phyloP scores from a whole-genome alignment of 2,797 vertebrate genomes.

The Syngnathus acus region DNA sequence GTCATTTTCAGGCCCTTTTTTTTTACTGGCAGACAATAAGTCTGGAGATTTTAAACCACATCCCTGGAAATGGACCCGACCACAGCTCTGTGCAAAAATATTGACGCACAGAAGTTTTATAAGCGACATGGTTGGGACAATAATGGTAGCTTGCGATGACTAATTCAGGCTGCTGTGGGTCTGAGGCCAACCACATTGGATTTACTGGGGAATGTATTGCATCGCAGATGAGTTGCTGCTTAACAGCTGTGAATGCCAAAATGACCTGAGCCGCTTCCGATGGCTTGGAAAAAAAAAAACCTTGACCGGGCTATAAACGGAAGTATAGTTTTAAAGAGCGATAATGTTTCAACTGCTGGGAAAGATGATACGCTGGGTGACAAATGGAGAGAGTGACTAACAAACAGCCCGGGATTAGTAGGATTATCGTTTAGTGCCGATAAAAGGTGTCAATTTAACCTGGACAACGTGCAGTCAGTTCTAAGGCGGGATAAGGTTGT shows the following conservation, averaged over 20 bases:
- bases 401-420: not conserved
- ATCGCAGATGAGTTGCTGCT: constrained; percentile 13
- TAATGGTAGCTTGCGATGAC: constrained; percentile 27
- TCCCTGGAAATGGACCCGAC: not conserved
- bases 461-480: not conserved
- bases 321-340: not conserved
- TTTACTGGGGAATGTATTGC: constrained; percentile 29
- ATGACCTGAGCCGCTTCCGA: not conserved
- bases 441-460: not conserved
- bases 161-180: constrained; percentile 32
- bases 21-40: constrained; percentile 7
- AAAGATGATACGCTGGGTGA: not conserved
- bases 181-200: constrained; percentile 33
- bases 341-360: not conserved
- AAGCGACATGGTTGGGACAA: constrained; percentile 7
- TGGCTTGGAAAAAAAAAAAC: not conserved
- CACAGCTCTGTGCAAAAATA: constrained; percentile 2
- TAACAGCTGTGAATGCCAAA: constrained; percentile 32
- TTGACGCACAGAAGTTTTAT: constrained; percentile 21
- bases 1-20: not conserved
- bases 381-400: not conserved
- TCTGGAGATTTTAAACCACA: constrained; percentile 13
- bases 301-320: constrained; percentile 4
- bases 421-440: not conserved
- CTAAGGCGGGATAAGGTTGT: too few species aligned